Conservation (phyloP, 2,113 vertebrate genomes). For the Cyprinodon brontotheroides region DNA sequence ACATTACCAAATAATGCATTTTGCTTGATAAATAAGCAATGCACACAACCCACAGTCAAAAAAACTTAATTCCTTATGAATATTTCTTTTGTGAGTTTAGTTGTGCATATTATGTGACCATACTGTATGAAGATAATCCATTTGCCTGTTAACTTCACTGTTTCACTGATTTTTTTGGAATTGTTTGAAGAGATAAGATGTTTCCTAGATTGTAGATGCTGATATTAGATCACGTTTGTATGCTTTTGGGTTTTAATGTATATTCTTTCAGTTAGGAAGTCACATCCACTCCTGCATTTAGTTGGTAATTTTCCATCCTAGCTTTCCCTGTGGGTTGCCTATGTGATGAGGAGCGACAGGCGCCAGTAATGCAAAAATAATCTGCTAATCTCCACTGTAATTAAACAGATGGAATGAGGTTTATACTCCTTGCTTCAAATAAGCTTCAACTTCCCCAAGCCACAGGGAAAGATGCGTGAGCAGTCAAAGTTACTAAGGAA, state of each 20-base stretch:
- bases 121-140: no score
- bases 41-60: no score
- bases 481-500: constrained; percentile 31
- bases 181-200: not conserved
- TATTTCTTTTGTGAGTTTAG: no score
- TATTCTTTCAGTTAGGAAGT: constrained; percentile 14
- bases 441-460: constrained; percentile 59
- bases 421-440: constrained; percentile 70
- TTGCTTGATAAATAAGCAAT: no score
- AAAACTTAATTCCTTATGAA: no score
- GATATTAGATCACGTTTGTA: not conserved
- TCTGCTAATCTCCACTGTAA: constrained; percentile 79
- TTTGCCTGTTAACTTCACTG: no score
- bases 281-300: constrained; percentile 23
- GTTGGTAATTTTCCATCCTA: constrained; percentile 39
- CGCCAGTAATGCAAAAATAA: constrained; percentile 78
- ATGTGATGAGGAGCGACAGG: constrained; percentile 67
- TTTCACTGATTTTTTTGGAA: no score
- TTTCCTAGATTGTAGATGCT: not conserved
- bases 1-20: no score
- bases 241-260: constrained; percentile 1
- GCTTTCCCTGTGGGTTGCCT: constrained; percentile 52
- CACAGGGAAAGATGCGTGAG: constrained; percentile 47
- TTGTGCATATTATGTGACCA: no score
- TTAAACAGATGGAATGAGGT: constrained; percentile 82